A percentile compares a stretch with the other conserved stretches of the same genome.
Conservation (phyloP, 1,140 invertebrate genomes). For the Drosophila lini region DNA sequence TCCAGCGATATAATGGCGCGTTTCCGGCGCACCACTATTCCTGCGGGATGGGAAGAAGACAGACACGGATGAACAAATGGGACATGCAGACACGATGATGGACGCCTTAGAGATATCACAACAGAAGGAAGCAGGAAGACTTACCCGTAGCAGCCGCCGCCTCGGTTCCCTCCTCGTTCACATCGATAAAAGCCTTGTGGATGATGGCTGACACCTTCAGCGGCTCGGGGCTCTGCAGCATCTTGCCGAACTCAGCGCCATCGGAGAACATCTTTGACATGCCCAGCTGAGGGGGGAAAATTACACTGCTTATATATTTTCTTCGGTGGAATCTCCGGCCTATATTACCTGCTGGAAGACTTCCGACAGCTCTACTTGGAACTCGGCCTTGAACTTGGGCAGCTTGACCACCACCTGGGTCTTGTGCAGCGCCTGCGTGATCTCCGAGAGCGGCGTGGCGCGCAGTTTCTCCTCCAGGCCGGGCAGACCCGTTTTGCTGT, state of each 20-base stretch:
- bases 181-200: conserved; percentile 86
- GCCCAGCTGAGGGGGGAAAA: conserved; percentile 84
- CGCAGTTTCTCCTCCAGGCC: conserved; percentile 85
- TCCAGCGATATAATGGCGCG: conserved; percentile 41
- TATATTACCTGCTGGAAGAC: conserved; percentile 85
- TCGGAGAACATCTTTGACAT: conserved; percentile 86
- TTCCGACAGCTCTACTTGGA: conserved; percentile 85
- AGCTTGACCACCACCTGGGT: conserved; percentile 85
- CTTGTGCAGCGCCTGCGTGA: conserved; percentile 64
- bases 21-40: conserved; percentile 54
- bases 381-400: conserved; percentile 88
- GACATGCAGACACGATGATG: conserved; percentile 16
- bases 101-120: neutral
- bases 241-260: conserved; percentile 87
- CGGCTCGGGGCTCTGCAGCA: conserved; percentile 85
- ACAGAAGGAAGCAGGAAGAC: neutral
- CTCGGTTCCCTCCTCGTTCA: conserved; percentile 87
- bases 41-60: conserved; percentile 52
- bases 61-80: conserved; percentile 29
- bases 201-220: conserved; percentile 85
- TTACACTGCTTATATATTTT: neutral
- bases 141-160: conserved; percentile 85
- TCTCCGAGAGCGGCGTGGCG: conserved; percentile 64
- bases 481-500: conserved; percentile 84
- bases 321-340: neutral